Conservation (phyloP, 2,888 invertebrate species). For the Prosopocoilus inquinatus region DNA sequence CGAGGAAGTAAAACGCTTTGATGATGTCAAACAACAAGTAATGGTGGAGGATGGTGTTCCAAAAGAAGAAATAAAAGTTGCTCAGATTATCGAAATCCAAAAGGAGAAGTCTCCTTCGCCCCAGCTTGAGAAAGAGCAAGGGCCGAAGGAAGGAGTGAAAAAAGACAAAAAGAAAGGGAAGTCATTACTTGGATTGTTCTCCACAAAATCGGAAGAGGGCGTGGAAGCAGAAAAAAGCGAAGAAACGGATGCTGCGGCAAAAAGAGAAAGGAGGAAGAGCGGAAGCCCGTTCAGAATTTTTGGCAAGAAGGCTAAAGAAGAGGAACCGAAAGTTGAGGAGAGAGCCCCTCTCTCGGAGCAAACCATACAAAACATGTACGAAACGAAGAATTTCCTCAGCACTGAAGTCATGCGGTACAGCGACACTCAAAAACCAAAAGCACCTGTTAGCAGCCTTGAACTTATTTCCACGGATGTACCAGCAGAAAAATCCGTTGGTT, state of each 20-base stretch:
- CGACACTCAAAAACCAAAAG: slow-evolving; percentile 12
- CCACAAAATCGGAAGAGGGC: slow-evolving; percentile 16
- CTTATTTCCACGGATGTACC: too few species aligned
- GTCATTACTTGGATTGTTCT: slow-evolving; percentile 16
- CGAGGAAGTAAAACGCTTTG: slow-evolving; percentile 10
- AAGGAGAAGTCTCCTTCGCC: background rate
- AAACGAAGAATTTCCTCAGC: slow-evolving; percentile 26
- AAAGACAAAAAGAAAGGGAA: slow-evolving; percentile 7
- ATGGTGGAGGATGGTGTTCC: background rate
- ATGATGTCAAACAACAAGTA: slow-evolving; percentile 13
- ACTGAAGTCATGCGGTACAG: slow-evolving; percentile 28
- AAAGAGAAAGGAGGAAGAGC: slow-evolving; percentile 17
- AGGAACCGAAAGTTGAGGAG: slow-evolving; percentile 10
- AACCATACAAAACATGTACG: slow-evolving; percentile 18
- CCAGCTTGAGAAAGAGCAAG: background rate
- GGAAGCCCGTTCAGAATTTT: slow-evolving; percentile 21
- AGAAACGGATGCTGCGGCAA: slow-evolving; percentile 7
- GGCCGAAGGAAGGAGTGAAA: slow-evolving; percentile 8
- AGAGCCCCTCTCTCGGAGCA: slow-evolving; percentile 13
- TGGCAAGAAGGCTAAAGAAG: slow-evolving; percentile 19
- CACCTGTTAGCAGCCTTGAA: background rate
- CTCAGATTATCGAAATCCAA: slow-evolving; percentile 14
- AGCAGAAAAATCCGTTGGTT: too few species aligned
- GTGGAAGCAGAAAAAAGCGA: slow-evolving; percentile 6
- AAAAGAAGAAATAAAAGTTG: slow-evolving; percentile 13